phyloP scores from a whole-genome alignment of 2,888 invertebrate genomes.

The Dyspetes luteomarginatus region DNA sequence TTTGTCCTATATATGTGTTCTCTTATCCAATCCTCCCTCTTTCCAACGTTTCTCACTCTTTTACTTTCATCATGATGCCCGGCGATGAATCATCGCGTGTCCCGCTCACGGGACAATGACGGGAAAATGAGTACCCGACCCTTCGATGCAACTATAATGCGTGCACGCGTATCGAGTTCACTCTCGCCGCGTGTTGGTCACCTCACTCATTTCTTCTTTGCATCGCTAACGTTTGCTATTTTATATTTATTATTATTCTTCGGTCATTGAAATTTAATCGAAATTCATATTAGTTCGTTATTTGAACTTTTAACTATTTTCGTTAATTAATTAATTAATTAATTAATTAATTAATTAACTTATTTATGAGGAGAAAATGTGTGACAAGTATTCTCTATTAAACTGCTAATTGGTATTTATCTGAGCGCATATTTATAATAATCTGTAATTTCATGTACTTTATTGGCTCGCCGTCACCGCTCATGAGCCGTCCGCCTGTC shows the following conservation, averaged over 20 bases:
- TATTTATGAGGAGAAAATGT: not conserved
- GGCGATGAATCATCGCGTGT: slow-evolving; percentile 57
- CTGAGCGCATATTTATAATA: not conserved
- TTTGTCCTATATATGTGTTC: slow-evolving; percentile 13
- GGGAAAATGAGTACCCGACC: slow-evolving; percentile 62
- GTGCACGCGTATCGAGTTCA: slow-evolving; percentile 42
- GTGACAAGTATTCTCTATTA: not conserved
- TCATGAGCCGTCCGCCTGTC: slow-evolving; percentile 50
- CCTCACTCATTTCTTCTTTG: slow-evolving; percentile 51
- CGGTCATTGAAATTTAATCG: not conserved
- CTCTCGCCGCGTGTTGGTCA: slow-evolving; percentile 52
- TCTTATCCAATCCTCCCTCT: slow-evolving; percentile 18
- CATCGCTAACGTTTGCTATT: slow-evolving; percentile 27
- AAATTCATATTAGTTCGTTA: not conserved
- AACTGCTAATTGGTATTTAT: not conserved
- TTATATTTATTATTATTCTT: slow-evolving; percentile 11
- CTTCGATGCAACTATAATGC: slow-evolving; percentile 50
- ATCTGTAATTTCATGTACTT: slow-evolving; percentile 4
- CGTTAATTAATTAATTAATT: not conserved
- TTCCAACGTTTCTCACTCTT: slow-evolving; percentile 27
- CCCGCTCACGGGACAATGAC: slow-evolving; percentile 40
- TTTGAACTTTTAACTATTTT: too few species aligned
- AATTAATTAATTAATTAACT: not conserved
- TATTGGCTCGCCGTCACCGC: slow-evolving; percentile 22
- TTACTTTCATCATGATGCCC: slow-evolving; percentile 17